Base-by-base conservation (phyloP, 1,140 invertebrate genomes). In the Polyergus mexicanus region DNA sequence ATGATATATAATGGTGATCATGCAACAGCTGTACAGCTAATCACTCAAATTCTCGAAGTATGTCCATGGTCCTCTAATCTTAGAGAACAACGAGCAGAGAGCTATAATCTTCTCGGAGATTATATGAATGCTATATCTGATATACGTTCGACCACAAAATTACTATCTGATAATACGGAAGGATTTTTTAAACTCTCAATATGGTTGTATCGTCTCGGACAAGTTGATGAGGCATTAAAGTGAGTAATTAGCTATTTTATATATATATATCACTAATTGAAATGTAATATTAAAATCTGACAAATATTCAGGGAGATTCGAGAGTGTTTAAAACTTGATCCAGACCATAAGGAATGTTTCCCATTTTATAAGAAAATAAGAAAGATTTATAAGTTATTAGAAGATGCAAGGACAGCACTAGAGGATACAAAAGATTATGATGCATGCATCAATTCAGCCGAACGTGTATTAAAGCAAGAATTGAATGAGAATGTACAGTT, bases 311-410 rank as follows among this genome's bases (percentile, higher is more conserved):
- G 97, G 94, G 98, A 99, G 95, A 98, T 99, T 88, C 96, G 99
- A 32, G 99, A 99, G 95, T 99, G 99, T 95, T 96, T 99, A 11
- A 99, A 99, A 95, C 95, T 99, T 35, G 99, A 99, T 95, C 99
- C 99, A 0, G 99, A 99, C 92, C 98, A 99, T 94, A 99, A 99
- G 94, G 95, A 97, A 83, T 99, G 99, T 95, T 99, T 97, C 94
- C 96, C 97, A n/a, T 97, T 99, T 92, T 99, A 99, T 94, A 99
- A 99, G 94, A 99, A 98, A 94, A 95, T 99, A 2, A 99, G 99
- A 93, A 99, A 99, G 94, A 96, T 99, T n/a, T 98, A 97, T 74
- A 99, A 99, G 94, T 95, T 97, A 76, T 92, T 99, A 51, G 95
- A 96, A 41, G 96, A 97, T n/a, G 97, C 98, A 5, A 97, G 98